These are phyloP conservation scores for Diceros bicornis DNA, from an alignment of 2,797 vertebrate genomes.

Conservation along the genomic window DNA sequence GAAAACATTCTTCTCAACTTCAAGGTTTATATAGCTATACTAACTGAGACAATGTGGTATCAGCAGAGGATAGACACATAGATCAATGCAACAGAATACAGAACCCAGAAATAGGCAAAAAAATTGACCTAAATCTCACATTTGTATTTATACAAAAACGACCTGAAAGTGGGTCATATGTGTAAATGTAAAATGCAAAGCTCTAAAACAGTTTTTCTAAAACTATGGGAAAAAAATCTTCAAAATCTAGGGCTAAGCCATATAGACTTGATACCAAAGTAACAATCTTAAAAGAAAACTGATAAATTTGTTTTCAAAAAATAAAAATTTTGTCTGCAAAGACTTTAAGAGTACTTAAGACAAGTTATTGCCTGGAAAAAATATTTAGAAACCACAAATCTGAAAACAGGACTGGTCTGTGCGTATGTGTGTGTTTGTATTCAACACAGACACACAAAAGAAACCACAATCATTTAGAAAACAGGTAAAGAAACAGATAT, in stretches of 20 bases:
- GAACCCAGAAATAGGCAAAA: neutral
- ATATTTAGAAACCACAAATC: neutral
- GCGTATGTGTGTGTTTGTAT: neutral
- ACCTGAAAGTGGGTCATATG: neutral
- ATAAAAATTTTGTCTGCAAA: neutral
- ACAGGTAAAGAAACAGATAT: neutral
- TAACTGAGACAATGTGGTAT: neutral
- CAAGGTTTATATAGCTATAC: neutral
- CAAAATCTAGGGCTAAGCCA: neutral
- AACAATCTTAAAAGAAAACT: neutral
- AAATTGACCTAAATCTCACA: neutral
- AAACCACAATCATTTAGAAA: neutral
- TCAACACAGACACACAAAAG: neutral
- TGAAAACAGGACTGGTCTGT: neutral
- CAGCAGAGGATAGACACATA: neutral
- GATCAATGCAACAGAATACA: neutral
- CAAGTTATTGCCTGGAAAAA: neutral
- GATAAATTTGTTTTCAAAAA: neutral
- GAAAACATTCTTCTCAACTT: neutral
- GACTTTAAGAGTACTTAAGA: neutral
- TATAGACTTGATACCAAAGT: neutral
- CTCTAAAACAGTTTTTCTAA: neutral
- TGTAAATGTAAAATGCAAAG: neutral
- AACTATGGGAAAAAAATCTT: neutral
- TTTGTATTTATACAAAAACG: neutral